Conservation (phyloP, 2,797 vertebrate genomes). For the Myoxocephalus aenaeus region DNA sequence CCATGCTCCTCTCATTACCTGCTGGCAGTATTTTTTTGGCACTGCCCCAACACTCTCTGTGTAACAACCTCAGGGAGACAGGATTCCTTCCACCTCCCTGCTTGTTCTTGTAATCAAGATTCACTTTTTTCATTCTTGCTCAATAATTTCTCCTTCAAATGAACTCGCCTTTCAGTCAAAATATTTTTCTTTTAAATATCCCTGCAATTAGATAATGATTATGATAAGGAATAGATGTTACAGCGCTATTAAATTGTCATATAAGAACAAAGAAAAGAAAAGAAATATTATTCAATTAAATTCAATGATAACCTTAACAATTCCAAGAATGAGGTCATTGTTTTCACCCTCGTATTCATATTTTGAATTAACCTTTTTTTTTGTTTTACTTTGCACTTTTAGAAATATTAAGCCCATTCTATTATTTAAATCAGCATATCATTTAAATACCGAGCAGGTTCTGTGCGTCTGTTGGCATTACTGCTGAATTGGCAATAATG, state of each 20-base stretch:
- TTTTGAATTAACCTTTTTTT: constrained; percentile 44
- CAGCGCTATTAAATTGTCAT: constrained; percentile 3
- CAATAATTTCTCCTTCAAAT: neutral
- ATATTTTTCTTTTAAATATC: constrained; percentile 9
- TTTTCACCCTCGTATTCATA: constrained; percentile 11
- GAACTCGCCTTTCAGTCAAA: neutral
- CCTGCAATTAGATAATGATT: neutral
- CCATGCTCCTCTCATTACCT: constrained; percentile 53
- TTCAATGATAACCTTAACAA: constrained; percentile 28
- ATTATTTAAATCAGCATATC: constrained; percentile 40
- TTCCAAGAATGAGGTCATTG: neutral
- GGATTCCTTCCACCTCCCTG: constrained; percentile 26
- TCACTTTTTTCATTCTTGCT: neutral
- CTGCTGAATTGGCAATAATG: constrained; percentile 58
- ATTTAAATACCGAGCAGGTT: constrained; percentile 26
- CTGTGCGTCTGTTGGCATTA: neutral
- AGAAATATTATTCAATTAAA: neutral
- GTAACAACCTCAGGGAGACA: constrained; percentile 30
- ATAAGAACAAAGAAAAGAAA: constrained; percentile 7
- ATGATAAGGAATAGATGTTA: neutral
- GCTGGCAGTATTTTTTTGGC: constrained; percentile 48
- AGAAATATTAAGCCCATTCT: neutral
- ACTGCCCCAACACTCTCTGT: constrained; percentile 43
- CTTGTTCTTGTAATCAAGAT: neutral
- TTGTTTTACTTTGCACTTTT: constrained; percentile 48